phyloP scores from a whole-genome alignment of 2,888 invertebrate species.

The Philopedon plagiatum region DNA sequence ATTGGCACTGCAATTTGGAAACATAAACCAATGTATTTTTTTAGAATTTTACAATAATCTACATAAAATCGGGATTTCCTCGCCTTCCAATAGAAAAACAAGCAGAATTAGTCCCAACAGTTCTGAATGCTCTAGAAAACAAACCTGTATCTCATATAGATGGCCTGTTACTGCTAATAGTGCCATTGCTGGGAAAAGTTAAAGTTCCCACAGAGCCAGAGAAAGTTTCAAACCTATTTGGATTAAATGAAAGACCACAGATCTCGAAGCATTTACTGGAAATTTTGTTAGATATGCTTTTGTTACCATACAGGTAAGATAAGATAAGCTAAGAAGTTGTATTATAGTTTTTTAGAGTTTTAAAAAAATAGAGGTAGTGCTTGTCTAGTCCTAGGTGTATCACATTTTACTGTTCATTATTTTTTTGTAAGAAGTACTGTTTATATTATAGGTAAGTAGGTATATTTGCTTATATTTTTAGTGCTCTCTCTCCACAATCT shows the following conservation, averaged over 20 bases:
- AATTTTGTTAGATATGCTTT: slow-evolving; percentile 85
- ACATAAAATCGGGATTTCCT: slow-evolving; percentile 93
- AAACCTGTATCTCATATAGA: slow-evolving; percentile 90
- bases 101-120: slow-evolving; percentile 79
- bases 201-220: slow-evolving; percentile 76
- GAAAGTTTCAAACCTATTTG: slow-evolving; percentile 76
- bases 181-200: slow-evolving; percentile 84
- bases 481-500: slow-evolving; percentile 62
- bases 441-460: too few relatives aligned
- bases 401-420: neutral
- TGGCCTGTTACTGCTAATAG: slow-evolving; percentile 84
- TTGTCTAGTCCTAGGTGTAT: too few relatives aligned
- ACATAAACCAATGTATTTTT: slow-evolving; percentile 60
- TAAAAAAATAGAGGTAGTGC: too few relatives aligned
- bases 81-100: slow-evolving; percentile 83
- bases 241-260: slow-evolving; percentile 81
- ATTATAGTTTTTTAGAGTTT: too few relatives aligned
- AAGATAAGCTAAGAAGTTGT: neutral
- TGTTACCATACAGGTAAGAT: slow-evolving; percentile 87
- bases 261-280: slow-evolving; percentile 79
- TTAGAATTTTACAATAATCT: slow-evolving; percentile 94
- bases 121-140: slow-evolving; percentile 84
- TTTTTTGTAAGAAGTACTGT: too few relatives aligned
- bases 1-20: too few relatives aligned
- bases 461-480: slow-evolving; percentile 56